A percentile compares a stretch with the other conserved stretches of the same genome.
These are phyloP conservation scores for Elysia chlorotica DNA, from an alignment of 1,140 invertebrate species.

Conservation along the genomic window DNA sequence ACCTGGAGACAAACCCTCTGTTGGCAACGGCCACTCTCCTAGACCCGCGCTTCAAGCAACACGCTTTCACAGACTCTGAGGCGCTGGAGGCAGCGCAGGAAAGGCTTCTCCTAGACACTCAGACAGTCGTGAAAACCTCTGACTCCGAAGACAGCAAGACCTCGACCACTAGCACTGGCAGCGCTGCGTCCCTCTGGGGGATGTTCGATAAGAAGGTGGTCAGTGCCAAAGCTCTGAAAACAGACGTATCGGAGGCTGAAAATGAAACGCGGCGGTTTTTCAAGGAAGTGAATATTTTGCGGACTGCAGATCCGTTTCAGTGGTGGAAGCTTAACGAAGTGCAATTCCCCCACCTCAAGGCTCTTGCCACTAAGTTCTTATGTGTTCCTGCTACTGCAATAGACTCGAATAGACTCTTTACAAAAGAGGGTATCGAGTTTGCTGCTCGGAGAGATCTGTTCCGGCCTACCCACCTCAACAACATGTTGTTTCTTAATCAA, in stretches of 20 bases:
- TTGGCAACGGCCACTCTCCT: constrained; percentile 12
- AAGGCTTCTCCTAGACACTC: neutral
- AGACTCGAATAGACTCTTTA: too few species aligned
- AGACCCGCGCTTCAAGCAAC: constrained; percentile 18
- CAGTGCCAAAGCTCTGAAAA: constrained; percentile 13
- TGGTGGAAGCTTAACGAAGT: too few species aligned
- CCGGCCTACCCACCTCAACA: too few species aligned
- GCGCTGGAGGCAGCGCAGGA: constrained; percentile 13
- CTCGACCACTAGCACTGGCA: neutral
- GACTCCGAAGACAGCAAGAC: neutral
- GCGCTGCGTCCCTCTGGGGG: constrained; percentile 10
- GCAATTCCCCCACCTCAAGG: too few species aligned
- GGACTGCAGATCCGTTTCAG: too few species aligned
- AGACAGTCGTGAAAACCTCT: neutral
- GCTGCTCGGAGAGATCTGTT: too few species aligned
- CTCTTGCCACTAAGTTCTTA: too few species aligned
- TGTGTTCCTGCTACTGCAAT: too few species aligned
- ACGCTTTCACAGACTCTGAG: constrained; percentile 13
- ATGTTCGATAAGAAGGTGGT: constrained; percentile 23
- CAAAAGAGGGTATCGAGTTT: too few species aligned
- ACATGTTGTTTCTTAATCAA: too few species aligned
- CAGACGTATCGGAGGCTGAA: constrained; percentile 9
- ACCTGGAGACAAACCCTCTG: constrained; percentile 9
- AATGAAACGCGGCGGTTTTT: constrained; percentile 14
- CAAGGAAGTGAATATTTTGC: too few species aligned